Evolutionary conservation across 2,797 vertebrate genomes (phyloP), one percentile per base, ranked within the genome.

Genomic region (Champsocephalus esox): DNA sequence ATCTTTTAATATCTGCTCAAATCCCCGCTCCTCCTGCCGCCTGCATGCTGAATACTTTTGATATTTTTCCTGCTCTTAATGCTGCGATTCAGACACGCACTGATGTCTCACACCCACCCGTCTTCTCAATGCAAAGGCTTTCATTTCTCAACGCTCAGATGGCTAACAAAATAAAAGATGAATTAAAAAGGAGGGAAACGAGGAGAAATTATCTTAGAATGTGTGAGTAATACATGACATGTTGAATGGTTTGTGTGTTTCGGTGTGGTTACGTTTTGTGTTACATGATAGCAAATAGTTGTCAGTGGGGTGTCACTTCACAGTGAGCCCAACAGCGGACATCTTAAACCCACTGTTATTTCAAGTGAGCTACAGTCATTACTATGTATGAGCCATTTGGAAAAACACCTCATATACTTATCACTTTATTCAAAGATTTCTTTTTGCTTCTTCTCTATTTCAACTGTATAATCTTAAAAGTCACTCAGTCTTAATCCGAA

Each of bases 1-100:
- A 89, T 94, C 92, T 92, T 93, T 94, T 95, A 94, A 94, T 93
- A 94, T 95, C 88, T 90, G 90, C 91, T 89, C 84, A 91, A 91
- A 91, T 88, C 86, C 91, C 84, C 66, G 84, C 89, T 90, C 81
- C 87, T 84, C 84, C 88, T 81, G 80, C 82, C 56, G 74, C 83
- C 81, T 90, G 80, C 3, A 28, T 77, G 86, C 81, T 90, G 80
- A 28, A 28, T 77, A 87, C 81, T 83, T 88, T 88, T 89, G 90
- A 90, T 88, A 73, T 82, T 74, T 51, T 63, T 50, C 62, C 48
- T 75, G 84, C 78, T 91, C 79, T 88, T 87, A 89, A 90, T 82
- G 87, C 89, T 79, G 28, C 83, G 58, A 85, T 89, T 90, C 79
- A 88, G 83, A 84, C 58, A 52, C 44, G 56, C 43, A 43, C 79